Base-by-base conservation (phyloP, 2,113 vertebrate species). In the Ariopsis seemanni region DNA sequence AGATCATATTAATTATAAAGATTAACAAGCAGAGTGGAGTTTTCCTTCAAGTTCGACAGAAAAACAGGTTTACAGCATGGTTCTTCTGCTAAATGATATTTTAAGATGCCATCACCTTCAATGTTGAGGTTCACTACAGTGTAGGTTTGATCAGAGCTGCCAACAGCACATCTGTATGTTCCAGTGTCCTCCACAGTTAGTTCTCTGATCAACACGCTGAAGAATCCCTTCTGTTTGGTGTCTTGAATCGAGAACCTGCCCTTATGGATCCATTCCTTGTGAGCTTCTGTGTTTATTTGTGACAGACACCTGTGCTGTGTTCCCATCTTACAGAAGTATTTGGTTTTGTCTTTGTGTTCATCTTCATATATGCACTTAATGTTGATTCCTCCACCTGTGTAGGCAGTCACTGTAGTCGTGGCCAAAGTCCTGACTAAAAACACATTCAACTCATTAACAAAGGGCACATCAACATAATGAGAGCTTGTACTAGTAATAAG, bases 331-430 rank as follows among this genome's bases (percentile, higher is more conserved):
- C 89, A 90, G 27, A 88, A 52, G 67, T 58, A 86, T 72, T 82
- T 88, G 10, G 1, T 75, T 42, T 65, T 15, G 42, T 0, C 3
- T 22, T 84, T n/a, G 2, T 10, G 2, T 48, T 7, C 1, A 5
- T 83, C 80, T 14, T 90, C n/a, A 67, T 67, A 93, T 85, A 90
- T 50, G 91, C 91, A 84, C 55, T 8, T n/a, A 81, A 89, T 83
- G 18, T 1, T 87, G 80, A 90, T 27, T 83, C 52, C 57, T 55
- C 72, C 57, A n/a, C 84, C 86, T 71, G 86, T n/a, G 74, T 78
- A 83, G 57, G 65, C 80, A 10, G 79, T 87, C 57, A 83, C 57
- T 20, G 55, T 17, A 17, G 0, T 34, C 4, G 8, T 34, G 27
- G 55, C 15, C 17, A 30, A 53, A 58, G n/a, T 20, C 9, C n/a